Evolutionary conservation across 2,113 vertebrate genomes (phyloP), one percentile per base, ranked within the genome.

Genomic region (Antigone vipio): DNA sequence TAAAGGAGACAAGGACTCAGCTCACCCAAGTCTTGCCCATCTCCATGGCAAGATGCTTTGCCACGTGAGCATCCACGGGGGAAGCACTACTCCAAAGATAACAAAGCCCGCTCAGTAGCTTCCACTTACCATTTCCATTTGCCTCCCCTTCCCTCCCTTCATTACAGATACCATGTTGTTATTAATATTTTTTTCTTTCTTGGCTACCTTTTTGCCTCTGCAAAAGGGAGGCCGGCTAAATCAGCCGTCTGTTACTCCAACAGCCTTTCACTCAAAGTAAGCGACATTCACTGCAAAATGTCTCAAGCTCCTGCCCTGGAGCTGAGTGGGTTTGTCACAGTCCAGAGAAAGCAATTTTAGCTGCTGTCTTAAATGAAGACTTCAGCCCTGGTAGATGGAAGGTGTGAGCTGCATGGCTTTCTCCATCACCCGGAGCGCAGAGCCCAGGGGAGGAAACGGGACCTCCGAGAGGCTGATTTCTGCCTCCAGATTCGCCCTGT

Each of bases 391-490:
- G 64, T 14, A 77, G 50, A 26, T 11, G 18, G 50, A 66, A 81
- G 63, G 45, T 58, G 52, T 30, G 77, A 68, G 35, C 68, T 53
- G 68, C 0, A 1, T 66, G 58, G 16, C 12, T 89, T 89, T 56
- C 44, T 85, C 40, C 26, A 26, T 44, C 58, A 68, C 20, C 11
- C 1, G 0, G 20, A 68, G n/a, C 12, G 6, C 53, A 63, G 64
- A 53, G 15, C 13, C 47, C 6, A 2, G 9, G 38, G n/a, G 16
- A 73, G 21, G 12, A 66, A 73, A 66, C 2, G 7, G 26, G n/a
- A 75, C n/a, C 8, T 47, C n/a, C 1, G 0, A 35, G 56, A 82
- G 4, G 12, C 10, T 2, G 3, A 15, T 8, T 7, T 11, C 80
- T 63, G 67, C 45, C 34, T 77, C 34, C 53, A 87, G 29, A 52